Percentiles rank a stretch among this genome's conserved stretches.
These are phyloP conservation scores for Dorcus hopei DNA, from an alignment of 2,888 invertebrate species.

Conservation along the genomic window DNA sequence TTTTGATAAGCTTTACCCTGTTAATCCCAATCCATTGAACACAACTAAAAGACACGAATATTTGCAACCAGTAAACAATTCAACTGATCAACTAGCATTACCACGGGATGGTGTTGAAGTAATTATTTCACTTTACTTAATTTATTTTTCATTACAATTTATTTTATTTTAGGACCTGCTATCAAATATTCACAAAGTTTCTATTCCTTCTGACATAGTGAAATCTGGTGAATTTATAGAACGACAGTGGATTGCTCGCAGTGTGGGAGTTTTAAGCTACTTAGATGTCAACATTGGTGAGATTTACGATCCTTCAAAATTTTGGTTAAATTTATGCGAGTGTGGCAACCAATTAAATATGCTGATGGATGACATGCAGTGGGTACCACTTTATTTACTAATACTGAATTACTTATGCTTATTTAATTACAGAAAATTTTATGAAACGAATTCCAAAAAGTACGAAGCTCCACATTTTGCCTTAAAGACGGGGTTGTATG, in stretches of 20 bases:
- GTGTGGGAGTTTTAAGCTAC: slow-evolving; percentile 14
- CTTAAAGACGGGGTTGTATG: slow-evolving; percentile 50
- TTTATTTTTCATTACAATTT: too few species aligned
- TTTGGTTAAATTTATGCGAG: slow-evolving; percentile 53
- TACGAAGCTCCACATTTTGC: slow-evolving; percentile 28
- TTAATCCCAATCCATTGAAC: slow-evolving; percentile 22
- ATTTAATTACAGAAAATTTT: slow-evolving; percentile 8
- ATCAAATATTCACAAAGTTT: background rate
- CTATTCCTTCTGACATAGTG: slow-evolving; percentile 19
- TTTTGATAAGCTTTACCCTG: slow-evolving; percentile 36
- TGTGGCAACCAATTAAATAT: slow-evolving; percentile 44
- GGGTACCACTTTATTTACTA: background rate
- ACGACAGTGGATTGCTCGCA: slow-evolving; percentile 23
- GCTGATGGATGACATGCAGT: slow-evolving; percentile 54
- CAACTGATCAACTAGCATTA: slow-evolving; percentile 13
- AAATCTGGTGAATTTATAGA: slow-evolving; percentile 19
- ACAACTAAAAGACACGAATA: slow-evolving; percentile 4
- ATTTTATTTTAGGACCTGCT: too few species aligned
- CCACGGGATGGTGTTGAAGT: slow-evolving; percentile 17
- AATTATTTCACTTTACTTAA: slow-evolving; percentile 1
- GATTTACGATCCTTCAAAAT: slow-evolving; percentile 58
- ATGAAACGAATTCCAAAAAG: slow-evolving; percentile 1
- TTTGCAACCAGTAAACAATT: background rate
- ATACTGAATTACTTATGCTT: background rate
- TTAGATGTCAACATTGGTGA: slow-evolving; percentile 52